A percentile compares a stretch with the other conserved stretches of the same genome.
These are phyloP conservation scores for Prionailurus viverrinus DNA, from an alignment of 2,113 vertebrate genomes.

Conservation along the genomic window DNA sequence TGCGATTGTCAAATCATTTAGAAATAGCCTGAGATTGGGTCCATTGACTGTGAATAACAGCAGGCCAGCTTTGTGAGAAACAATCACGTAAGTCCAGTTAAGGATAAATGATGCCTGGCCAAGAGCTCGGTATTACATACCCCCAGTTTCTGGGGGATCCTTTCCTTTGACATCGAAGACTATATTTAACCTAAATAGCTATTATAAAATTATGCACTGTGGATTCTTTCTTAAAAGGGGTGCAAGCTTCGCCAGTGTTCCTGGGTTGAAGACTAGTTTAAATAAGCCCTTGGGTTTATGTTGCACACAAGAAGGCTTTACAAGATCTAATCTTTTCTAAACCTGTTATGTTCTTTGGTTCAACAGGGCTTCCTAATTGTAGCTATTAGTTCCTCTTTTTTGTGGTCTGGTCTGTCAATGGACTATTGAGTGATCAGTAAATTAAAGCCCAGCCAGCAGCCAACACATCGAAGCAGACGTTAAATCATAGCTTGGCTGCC, in stretches of 20 bases:
- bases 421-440: slow-evolving; percentile 76
- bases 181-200: slow-evolving; percentile 59
- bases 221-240: slow-evolving; percentile 55
- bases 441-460: slow-evolving; percentile 71
- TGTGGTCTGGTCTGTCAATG: slow-evolving; percentile 80
- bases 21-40: background rate
- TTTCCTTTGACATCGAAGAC: background rate
- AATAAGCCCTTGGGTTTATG: slow-evolving; percentile 71
- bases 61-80: background rate
- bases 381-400: slow-evolving; percentile 72
- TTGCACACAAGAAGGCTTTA: slow-evolving; percentile 54
- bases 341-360: slow-evolving; percentile 68
- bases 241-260: background rate
- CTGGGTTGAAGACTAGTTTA: slow-evolving; percentile 52
- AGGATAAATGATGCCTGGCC: background rate
- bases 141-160: background rate
- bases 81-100: background rate
- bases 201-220: slow-evolving; percentile 57
- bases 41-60: background rate
- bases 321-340: slow-evolving; percentile 82
- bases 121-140: background rate
- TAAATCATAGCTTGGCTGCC: slow-evolving; percentile 73
- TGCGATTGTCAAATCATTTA: background rate
- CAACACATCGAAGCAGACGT: slow-evolving; percentile 59
- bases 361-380: slow-evolving; percentile 78